Conservation (phyloP, 2,797 vertebrate species). For the Erithacus rubecula region DNA sequence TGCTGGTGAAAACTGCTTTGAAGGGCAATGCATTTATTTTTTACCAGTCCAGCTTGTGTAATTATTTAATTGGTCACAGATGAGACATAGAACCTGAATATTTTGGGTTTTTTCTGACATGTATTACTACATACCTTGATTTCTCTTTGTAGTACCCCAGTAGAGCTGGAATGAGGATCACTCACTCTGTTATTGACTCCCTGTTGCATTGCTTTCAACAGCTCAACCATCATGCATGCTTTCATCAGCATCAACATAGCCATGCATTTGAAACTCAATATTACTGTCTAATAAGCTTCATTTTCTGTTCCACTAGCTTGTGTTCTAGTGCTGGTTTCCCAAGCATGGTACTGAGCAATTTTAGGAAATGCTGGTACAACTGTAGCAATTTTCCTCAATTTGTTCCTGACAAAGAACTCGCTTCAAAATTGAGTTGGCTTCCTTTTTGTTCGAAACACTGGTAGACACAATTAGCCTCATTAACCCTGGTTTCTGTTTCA, state of each 20-base stretch:
- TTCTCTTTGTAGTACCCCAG: neutral
- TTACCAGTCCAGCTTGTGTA: neutral
- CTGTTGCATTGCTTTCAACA: constrained; percentile 10
- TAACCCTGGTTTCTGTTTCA: constrained; percentile 80
- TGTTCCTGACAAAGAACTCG: constrained; percentile 75
- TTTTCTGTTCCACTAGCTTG: constrained; percentile 58
- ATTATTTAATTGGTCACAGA: neutral
- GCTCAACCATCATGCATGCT: neutral
- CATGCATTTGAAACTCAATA: neutral
- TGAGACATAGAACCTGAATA: neutral
- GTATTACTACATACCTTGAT: neutral
- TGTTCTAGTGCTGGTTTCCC: constrained; percentile 53
- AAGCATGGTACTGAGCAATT: constrained; percentile 50
- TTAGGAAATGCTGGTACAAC: constrained; percentile 73
- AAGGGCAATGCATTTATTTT: neutral
- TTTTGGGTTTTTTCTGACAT: neutral
- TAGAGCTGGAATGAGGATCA: neutral
- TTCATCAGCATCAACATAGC: neutral
- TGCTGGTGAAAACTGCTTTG: constrained; percentile 1
- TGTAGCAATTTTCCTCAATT: constrained; percentile 78
- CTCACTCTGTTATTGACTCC: neutral
- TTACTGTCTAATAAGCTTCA: constrained; percentile 17
- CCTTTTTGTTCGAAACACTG: constrained; percentile 72
- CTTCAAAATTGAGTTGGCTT: constrained; percentile 77
- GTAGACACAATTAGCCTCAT: constrained; percentile 84